Conservation (phyloP, 2,113 vertebrate genomes). For the Dipodomys stephensi region DNA sequence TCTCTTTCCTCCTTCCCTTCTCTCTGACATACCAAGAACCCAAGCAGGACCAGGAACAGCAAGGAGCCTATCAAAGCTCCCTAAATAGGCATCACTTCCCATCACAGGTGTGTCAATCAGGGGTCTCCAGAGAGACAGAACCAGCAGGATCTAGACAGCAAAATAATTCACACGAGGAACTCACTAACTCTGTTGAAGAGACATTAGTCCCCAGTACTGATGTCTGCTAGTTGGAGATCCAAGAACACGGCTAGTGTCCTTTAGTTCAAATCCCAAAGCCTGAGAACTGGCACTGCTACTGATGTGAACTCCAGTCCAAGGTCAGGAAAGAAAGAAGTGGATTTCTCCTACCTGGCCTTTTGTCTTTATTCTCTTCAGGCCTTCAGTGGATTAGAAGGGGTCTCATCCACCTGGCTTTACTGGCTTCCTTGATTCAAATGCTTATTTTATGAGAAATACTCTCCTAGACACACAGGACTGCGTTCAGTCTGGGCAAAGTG, state of each 20-base stretch:
- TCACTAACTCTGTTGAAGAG: not conserved
- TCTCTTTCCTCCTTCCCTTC: too few relatives aligned
- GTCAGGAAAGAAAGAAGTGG: not conserved
- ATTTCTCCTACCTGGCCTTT: not conserved
- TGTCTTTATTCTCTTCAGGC: not conserved
- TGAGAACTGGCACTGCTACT: not conserved
- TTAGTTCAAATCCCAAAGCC: not conserved
- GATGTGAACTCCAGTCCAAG: not conserved
- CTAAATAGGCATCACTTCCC: too few relatives aligned
- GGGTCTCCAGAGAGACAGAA: too few relatives aligned
- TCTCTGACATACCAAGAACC: too few relatives aligned
- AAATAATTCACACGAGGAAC: too few relatives aligned
- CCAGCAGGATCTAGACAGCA: too few relatives aligned
- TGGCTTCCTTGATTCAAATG: not conserved
- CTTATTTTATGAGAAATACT: not conserved
- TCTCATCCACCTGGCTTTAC: not conserved
- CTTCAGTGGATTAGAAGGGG: not conserved
- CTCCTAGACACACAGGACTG: not conserved
- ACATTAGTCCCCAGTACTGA: too few relatives aligned
- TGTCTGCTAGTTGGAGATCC: not conserved
- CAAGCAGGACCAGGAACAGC: too few relatives aligned
- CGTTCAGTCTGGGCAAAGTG: not conserved
- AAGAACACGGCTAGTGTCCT: not conserved
- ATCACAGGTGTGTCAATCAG: too few relatives aligned
- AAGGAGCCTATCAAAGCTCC: too few relatives aligned